Evolutionary conservation across 2,113 vertebrate genomes (phyloP).

Genomic region (Cariama cristata): DNA sequence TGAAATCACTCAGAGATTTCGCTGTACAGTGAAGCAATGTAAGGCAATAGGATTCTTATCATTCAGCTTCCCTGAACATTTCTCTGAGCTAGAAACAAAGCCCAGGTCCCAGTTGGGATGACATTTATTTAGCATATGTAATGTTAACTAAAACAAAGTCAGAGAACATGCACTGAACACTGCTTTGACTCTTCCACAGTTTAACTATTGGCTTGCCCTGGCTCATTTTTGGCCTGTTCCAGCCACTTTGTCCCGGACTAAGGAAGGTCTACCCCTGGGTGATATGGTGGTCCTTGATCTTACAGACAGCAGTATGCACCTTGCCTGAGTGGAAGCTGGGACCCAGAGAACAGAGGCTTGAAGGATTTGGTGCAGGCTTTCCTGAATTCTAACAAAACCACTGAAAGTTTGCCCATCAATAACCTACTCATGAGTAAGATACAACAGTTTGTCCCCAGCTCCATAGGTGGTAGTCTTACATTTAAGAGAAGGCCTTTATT

Average conservation of each 20-base stretch:
- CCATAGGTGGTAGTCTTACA: neutral
- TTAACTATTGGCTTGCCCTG: neutral
- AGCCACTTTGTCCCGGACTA: neutral
- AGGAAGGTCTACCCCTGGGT: neutral
- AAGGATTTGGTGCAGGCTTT: neutral
- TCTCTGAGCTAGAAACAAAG: neutral
- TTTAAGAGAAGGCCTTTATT: neutral
- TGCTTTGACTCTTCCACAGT: neutral
- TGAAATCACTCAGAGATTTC: neutral
- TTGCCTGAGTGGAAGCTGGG: neutral
- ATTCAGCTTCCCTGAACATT: constrained; percentile 8
- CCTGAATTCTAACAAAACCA: neutral
- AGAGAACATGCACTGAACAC: neutral
- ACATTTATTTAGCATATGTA: constrained; percentile 49
- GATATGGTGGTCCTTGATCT: neutral
- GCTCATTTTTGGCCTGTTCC: neutral
- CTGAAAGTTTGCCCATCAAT: neutral
- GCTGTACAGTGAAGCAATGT: neutral
- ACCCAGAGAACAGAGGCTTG: neutral
- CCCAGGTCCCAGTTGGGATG: neutral
- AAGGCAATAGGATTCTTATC: neutral
- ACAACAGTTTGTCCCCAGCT: neutral
- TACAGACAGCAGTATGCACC: neutral
- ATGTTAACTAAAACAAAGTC: neutral
- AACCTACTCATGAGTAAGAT: neutral